Percentiles rank a stretch among this genome's conserved stretches.
Conservation (phyloP, 2,797 vertebrate species). For the Parauchenoglanis ngamensis region DNA sequence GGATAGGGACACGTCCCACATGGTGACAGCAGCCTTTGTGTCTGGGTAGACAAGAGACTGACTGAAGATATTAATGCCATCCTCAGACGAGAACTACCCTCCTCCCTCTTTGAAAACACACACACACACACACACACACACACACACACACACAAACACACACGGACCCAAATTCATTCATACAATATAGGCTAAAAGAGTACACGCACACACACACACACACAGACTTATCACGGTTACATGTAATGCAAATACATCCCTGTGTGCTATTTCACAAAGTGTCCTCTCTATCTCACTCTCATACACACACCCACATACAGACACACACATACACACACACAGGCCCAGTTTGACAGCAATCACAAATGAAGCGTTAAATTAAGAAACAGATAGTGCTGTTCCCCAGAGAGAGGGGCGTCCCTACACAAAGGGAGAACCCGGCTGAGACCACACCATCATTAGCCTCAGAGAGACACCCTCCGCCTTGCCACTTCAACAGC, state of each 20-base stretch:
- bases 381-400: constrained; percentile 65
- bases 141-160: constrained; percentile 17
- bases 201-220: constrained; percentile 1
- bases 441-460: constrained; percentile 58
- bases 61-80: constrained; percentile 63
- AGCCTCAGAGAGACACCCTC: constrained; percentile 52
- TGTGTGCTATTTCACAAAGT: constrained; percentile 29
- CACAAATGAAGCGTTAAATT: constrained; percentile 70
- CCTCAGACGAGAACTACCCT: constrained; percentile 55
- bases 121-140: constrained; percentile 27
- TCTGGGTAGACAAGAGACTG: constrained; percentile 61
- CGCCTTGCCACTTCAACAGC: constrained; percentile 55
- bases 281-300: constrained; percentile 11
- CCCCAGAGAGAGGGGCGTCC: constrained; percentile 56
- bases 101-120: constrained; percentile 34
- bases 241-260: constrained; percentile 28
- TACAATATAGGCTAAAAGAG: neutral
- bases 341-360: constrained; percentile 58
- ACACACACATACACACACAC: constrained; percentile 27
- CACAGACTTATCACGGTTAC: constrained; percentile 38
- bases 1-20: constrained; percentile 59
- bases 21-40: constrained; percentile 64
- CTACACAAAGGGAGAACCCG: constrained; percentile 57
- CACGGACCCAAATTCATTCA: constrained; percentile 3
- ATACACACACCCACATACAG: constrained; percentile 31